Base-by-base conservation (phyloP, 2,888 invertebrate genomes). In the Drosophila seclusa region DNA sequence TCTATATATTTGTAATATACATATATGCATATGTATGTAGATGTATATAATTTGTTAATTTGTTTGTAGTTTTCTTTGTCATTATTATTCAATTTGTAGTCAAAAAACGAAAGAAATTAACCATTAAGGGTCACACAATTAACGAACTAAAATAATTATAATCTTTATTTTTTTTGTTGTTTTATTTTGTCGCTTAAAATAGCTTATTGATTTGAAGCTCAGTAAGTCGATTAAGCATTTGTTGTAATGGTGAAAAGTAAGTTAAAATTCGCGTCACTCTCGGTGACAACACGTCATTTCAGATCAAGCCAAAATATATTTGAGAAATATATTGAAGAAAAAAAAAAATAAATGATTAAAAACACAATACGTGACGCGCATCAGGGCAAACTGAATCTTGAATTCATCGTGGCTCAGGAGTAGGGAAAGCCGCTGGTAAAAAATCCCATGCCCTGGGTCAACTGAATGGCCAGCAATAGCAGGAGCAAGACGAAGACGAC, bases 141-240 rank as follows among this genome's bases (percentile, higher is more conserved):
- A 77, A 73, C 54, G 48, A 73, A 73, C 67, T 65, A 76, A 68
- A 61, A 64, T 59, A 50, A 31, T 29, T 32, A 49, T 53, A 71
- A 60, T 68, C n/a, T 73, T 52, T 57, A 53, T 52, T 49, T 31
- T 13, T 34, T 27, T 40, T 21, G n/a, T 24, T 27, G 0, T 50
- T 64, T 38, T 36, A 29, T 52, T 54, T 58, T 27, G 36, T 27
- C 11, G 54, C 29, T 53, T 34, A 76, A 65, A 65, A 78, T 83
- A 68, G 65, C 65, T 68, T 60, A 61, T 66, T 68, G 62, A 67
- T 74, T 68, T 50, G 70, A 67, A 64, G 70, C 74, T 61, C 34
- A 45, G 62, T 82, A 82, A 82, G 87, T 85, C 83, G 60, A 66
- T 78, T 73, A 87, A 87, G 88, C 79, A 75, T 75, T 81, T 66